Percentiles rank a stretch among this genome's conserved stretches.
Evolutionary conservation across 2,113 vertebrate species (phyloP).

Genomic region (Brienomyrus brachyistius): DNA sequence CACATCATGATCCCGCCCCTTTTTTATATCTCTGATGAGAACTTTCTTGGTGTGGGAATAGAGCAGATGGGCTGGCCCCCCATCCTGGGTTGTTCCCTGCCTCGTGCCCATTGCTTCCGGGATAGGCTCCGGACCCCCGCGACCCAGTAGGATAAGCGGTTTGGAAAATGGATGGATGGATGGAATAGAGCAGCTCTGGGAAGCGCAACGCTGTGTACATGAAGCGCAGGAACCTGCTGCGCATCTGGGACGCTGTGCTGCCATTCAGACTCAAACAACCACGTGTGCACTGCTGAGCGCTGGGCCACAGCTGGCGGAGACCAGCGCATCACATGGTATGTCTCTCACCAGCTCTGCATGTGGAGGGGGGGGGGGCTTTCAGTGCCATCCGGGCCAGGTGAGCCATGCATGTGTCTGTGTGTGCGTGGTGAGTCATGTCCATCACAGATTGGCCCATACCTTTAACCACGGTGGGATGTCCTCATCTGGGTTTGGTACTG

Average conservation of each 20-base stretch:
- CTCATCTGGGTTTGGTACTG: not conserved
- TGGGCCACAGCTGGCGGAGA: conserved; percentile 19
- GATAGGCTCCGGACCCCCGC: no score
- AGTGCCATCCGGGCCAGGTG: not conserved
- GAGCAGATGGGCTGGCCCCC: not conserved
- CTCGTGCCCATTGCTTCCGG: no score
- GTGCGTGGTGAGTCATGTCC: not conserved
- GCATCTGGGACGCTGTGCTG: conserved; percentile 18
- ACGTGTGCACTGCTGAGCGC: conserved; percentile 25
- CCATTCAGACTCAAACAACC: conserved; percentile 28
- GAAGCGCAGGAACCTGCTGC: conserved; percentile 4
- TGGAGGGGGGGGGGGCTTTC: not conserved
- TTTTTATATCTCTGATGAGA: not conserved
- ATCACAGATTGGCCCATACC: not conserved
- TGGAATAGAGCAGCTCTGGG: not conserved
- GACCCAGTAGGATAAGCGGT: no score
- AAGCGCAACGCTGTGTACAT: not conserved
- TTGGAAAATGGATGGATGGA: no score
- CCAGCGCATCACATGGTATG: conserved; percentile 17
- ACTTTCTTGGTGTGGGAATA: not conserved
- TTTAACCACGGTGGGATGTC: not conserved
- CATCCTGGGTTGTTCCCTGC: no score
- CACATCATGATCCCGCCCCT: not conserved
- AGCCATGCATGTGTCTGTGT: not conserved
- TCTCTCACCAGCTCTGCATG: conserved; percentile 22